A percentile compares a stretch with the other conserved stretches of the same genome.
phyloP scores from a whole-genome alignment of 2,797 vertebrate species.

The Coregonus ussuriensis region DNA sequence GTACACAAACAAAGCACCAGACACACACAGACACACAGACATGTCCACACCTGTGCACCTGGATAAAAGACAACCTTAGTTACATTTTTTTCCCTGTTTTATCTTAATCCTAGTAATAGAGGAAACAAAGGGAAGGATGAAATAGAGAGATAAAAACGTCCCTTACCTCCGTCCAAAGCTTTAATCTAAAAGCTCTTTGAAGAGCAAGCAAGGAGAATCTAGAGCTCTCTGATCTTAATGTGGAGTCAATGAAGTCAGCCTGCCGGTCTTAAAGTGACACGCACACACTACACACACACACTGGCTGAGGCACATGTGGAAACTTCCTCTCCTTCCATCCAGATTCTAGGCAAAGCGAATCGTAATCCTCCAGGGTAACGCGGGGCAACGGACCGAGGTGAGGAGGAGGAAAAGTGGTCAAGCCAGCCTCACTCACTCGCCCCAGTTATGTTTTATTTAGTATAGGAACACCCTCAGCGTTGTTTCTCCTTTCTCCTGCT shows the following conservation, averaged over 20 bases:
- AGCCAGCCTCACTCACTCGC: slow-evolving; percentile 37
- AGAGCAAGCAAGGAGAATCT: slow-evolving; percentile 63
- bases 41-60: slow-evolving; percentile 61
- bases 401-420: slow-evolving; percentile 52
- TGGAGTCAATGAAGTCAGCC: slow-evolving; percentile 64
- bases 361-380: slow-evolving; percentile 65
- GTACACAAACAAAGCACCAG: slow-evolving; percentile 16
- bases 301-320: slow-evolving; percentile 70
- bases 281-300: slow-evolving; percentile 18
- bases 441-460: slow-evolving; percentile 51
- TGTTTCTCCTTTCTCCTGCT: slow-evolving; percentile 70
- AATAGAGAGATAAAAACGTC: slow-evolving; percentile 54
- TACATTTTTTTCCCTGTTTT: slow-evolving; percentile 30
- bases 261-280: slow-evolving; percentile 67
- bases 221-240: slow-evolving; percentile 71
- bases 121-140: slow-evolving; percentile 64
- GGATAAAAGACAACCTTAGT: slow-evolving; percentile 44
- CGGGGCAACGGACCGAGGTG: slow-evolving; percentile 53
- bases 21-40: slow-evolving; percentile 30
- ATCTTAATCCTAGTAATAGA: slow-evolving; percentile 53
- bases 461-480: slow-evolving; percentile 25
- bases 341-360: slow-evolving; percentile 59
- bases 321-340: slow-evolving; percentile 65
- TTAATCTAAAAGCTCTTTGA: slow-evolving; percentile 79
- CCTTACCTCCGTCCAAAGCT: slow-evolving; percentile 74